Conservation (phyloP, 2,113 vertebrate genomes). For the Fukomys damarensis region DNA sequence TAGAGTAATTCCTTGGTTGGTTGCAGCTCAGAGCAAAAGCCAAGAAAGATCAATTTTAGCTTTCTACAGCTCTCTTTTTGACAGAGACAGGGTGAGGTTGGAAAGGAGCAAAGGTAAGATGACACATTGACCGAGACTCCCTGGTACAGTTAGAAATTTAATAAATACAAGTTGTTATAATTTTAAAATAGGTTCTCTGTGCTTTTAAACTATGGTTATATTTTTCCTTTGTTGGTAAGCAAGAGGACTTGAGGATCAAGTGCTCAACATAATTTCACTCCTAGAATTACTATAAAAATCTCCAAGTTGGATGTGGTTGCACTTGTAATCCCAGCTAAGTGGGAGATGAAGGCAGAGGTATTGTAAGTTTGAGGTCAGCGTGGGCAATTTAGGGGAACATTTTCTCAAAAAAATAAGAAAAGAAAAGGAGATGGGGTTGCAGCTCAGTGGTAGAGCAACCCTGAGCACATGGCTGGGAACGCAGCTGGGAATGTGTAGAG, state of each 20-base stretch:
- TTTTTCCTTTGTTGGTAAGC: not conserved
- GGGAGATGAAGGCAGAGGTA: not conserved
- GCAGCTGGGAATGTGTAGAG: not conserved
- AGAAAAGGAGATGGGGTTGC: not conserved
- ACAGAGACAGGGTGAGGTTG: not conserved
- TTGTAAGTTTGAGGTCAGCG: not conserved
- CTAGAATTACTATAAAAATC: not conserved
- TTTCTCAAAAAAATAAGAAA: not conserved
- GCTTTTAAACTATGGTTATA: not conserved
- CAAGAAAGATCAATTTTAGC: constrained; percentile 64
- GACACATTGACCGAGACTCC: constrained; percentile 3
- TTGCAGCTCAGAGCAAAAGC: constrained; percentile 54
- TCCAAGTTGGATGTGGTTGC: not conserved
- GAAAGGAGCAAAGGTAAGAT: not conserved
- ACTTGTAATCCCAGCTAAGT: not conserved
- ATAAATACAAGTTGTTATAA: constrained; percentile 20
- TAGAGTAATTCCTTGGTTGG: constrained; percentile 54
- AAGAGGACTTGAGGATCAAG: constrained; percentile 10
- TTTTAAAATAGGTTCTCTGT: constrained; percentile 30
- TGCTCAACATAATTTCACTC: not conserved
- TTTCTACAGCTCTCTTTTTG: not conserved
- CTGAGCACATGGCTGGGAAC: not conserved
- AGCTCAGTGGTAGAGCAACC: not conserved
- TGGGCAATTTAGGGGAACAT: not conserved
- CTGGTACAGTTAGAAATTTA: not conserved